Evolutionary conservation across 2,797 vertebrate genomes (phyloP).

Genomic region (Cichlasoma orientale): DNA sequence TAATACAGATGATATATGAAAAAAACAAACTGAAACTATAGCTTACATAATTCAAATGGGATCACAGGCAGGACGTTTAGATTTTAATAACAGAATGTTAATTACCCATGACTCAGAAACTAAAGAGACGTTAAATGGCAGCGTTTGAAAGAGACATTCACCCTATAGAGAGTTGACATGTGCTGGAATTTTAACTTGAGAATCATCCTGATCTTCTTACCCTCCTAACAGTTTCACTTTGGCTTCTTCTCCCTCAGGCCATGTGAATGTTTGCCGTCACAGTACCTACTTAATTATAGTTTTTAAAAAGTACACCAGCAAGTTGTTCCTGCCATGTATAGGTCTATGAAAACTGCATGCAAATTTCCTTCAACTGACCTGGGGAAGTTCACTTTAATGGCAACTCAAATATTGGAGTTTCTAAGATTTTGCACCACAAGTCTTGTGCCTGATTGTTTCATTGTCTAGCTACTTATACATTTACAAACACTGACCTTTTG

Average conservation of each 20-base stretch:
- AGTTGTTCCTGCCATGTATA: conserved; percentile 51
- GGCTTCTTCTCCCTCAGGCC: conserved; percentile 36
- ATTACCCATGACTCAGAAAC: background rate
- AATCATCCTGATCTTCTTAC: conserved; percentile 45
- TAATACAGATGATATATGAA: conserved; percentile 9
- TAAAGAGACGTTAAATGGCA: background rate
- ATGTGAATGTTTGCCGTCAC: conserved; percentile 31
- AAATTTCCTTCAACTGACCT: background rate
- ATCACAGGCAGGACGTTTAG: background rate
- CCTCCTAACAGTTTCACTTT: conserved; percentile 14
- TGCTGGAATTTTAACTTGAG: conserved; percentile 17
- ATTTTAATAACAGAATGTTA: conserved; percentile 4
- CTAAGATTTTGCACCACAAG: background rate
- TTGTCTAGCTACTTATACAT: background rate
- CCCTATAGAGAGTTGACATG: background rate
- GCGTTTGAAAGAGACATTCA: background rate
- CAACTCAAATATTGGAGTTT: background rate
- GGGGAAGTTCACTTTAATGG: conserved; percentile 2
- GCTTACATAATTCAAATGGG: background rate
- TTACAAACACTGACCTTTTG: background rate
- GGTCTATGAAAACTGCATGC: background rate
- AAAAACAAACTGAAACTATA: background rate
- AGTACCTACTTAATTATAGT: conserved; percentile 47
- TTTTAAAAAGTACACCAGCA: conserved; percentile 48
- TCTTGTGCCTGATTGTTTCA: background rate